A percentile compares a stretch with the other conserved stretches of the same genome.
Conservation (phyloP, 2,113 vertebrate species). For the Hipposideros armiger region DNA sequence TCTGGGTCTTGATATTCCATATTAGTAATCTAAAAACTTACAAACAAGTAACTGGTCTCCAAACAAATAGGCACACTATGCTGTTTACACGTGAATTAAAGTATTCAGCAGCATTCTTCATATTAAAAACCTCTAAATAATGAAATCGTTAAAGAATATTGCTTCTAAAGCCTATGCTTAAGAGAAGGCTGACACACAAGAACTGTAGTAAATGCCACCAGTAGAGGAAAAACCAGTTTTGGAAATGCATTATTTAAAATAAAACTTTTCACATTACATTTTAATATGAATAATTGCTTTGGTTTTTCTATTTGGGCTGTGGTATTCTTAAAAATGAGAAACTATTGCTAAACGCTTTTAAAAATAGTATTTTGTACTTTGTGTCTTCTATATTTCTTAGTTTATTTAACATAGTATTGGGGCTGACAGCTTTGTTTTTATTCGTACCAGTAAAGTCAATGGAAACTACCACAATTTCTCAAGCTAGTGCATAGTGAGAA, state of each 20-base stretch:
- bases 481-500: background rate
- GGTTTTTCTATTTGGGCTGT: background rate
- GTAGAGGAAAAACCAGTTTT: background rate
- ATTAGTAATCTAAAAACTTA: background rate
- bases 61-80: background rate
- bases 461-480: background rate
- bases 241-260: conserved; percentile 31
- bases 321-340: background rate
- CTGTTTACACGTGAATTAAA: background rate
- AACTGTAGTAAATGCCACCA: background rate
- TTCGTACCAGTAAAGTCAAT: background rate
- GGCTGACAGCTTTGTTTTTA: background rate
- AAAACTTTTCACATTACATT: background rate
- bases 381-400: background rate
- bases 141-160: background rate
- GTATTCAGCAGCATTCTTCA: background rate
- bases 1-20: background rate
- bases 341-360: background rate
- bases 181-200: background rate
- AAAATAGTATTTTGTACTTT: background rate
- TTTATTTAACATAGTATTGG: background rate
- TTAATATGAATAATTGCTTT: background rate
- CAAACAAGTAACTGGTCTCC: background rate
- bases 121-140: background rate
- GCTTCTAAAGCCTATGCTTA: background rate